These are phyloP conservation scores for Hirtodrosophila trivittata DNA, from an alignment of 2,888 invertebrate species.

Conservation along the genomic window DNA sequence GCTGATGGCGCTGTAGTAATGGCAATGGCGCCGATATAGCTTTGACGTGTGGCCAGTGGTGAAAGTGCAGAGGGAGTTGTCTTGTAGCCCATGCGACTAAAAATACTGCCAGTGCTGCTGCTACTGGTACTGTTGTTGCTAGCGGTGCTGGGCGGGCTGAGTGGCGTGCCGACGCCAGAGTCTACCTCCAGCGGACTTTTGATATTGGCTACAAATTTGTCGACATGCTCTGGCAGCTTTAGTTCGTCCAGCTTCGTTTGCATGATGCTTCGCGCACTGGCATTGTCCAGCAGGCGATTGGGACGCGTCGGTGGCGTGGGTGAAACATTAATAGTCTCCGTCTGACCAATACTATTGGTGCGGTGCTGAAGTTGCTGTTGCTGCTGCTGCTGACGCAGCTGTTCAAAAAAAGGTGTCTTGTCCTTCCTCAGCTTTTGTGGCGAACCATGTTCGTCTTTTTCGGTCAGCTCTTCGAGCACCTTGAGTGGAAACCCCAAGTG, in stretches of 20 bases:
- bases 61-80: conserved; percentile 78
- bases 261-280: conserved; percentile 61
- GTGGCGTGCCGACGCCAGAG: conserved; percentile 88
- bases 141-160: conserved; percentile 85
- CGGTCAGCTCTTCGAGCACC: conserved; percentile 84
- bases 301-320: conserved; percentile 70
- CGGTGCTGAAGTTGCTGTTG: conserved; percentile 44
- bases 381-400: conserved; percentile 87
- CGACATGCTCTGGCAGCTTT: conserved; percentile 82
- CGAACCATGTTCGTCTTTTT: conserved; percentile 84
- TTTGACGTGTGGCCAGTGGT: conserved; percentile 71
- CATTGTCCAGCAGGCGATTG: conserved; percentile 76
- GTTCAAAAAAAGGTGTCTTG: conserved; percentile 87
- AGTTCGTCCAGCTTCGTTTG: conserved; percentile 79
- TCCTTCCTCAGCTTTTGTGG: conserved; percentile 83
- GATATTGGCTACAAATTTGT: conserved; percentile 78
- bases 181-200: conserved; percentile 84
- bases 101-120: conserved; percentile 68
- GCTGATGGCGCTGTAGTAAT: conserved; percentile 50
- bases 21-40: conserved; percentile 43
- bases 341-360: conserved; percentile 52
- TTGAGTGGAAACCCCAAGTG: conserved; percentile 84
- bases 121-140: conserved; percentile 72
- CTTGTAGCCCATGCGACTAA: conserved; percentile 82
- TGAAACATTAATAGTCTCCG: conserved; percentile 17